Conservation (phyloP, 2,113 vertebrate species). For the Urocitellus parryii region DNA sequence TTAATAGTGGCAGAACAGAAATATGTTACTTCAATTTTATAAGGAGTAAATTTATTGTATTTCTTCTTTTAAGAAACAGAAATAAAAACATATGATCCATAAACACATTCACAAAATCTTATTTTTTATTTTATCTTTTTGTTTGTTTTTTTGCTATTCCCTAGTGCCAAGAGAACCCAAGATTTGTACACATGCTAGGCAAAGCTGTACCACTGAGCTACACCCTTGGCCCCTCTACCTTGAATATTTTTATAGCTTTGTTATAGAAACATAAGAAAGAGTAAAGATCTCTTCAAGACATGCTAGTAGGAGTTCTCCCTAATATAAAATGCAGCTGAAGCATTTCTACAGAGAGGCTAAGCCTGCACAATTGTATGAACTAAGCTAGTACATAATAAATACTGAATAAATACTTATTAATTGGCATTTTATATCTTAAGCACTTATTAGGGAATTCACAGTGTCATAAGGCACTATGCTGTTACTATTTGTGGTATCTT, state of each 20-base stretch:
- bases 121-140: neutral
- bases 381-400: neutral
- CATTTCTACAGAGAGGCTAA: neutral
- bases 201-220: too few relatives aligned
- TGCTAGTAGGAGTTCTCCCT: neutral
- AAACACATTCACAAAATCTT: neutral
- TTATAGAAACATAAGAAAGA: slow-evolving; percentile 1
- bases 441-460: neutral
- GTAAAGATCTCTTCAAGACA: neutral
- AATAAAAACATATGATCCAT: neutral
- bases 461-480: neutral
- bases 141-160: too few relatives aligned
- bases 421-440: neutral
- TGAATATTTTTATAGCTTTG: neutral
- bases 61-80: neutral
- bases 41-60: neutral
- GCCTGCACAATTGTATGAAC: neutral
- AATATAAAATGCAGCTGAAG: neutral
- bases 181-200: too few relatives aligned
- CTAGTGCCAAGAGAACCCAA: too few relatives aligned
- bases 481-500: neutral
- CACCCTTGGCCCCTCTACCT: neutral
- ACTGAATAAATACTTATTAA: neutral
- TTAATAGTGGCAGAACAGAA: neutral
- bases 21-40: slow-evolving; percentile 34